These are phyloP conservation scores for Nephrotoma guestfalica DNA, from an alignment of 2,888 invertebrate species.

Conservation along the genomic window DNA sequence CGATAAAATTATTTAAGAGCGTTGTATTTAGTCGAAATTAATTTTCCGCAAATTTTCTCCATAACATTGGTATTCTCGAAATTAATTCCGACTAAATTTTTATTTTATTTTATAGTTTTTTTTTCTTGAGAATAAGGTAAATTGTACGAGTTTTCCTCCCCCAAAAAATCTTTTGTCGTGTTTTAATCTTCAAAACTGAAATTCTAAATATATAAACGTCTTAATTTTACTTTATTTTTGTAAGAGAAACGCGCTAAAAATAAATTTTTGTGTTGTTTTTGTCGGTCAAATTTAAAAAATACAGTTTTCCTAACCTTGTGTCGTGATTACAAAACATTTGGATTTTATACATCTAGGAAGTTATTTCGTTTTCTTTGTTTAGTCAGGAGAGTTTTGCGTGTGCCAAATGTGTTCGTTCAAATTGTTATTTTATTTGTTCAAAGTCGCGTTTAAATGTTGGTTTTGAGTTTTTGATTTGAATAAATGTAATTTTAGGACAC, in stretches of 20 bases:
- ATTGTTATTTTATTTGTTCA: background rate
- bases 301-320: background rate
- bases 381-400: background rate
- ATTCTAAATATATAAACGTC: background rate
- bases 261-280: background rate
- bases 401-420: background rate
- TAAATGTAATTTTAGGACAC: background rate
- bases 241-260: background rate
- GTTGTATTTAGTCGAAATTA: background rate
- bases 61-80: background rate
- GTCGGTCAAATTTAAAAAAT: background rate
- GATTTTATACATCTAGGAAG: background rate
- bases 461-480: background rate
- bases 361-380: background rate
- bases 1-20: slow-evolving; percentile 1
- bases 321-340: background rate
- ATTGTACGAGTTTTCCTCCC: background rate
- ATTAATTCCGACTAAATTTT: background rate
- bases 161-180: background rate
- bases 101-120: background rate
- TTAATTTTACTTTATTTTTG: background rate
- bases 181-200: background rate
- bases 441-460: background rate
- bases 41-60: background rate
- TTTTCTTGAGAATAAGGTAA: background rate